Percentiles rank a stretch among this genome's conserved stretches.
Conservation (phyloP, 2,797 vertebrate genomes). For the Paratrypauchen microcephalus region DNA sequence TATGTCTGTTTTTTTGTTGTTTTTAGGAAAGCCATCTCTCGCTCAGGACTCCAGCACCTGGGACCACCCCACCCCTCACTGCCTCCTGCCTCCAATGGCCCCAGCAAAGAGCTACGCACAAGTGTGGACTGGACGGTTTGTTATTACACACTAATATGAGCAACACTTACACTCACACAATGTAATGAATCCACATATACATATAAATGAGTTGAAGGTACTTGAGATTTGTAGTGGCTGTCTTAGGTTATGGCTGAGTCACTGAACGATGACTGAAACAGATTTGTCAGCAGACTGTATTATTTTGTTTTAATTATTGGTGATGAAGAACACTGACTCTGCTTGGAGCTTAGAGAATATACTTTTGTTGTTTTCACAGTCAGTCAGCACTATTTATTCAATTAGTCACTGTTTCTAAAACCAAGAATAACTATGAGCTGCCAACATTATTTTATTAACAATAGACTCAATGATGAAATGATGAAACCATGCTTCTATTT, state of each 20-base stretch:
- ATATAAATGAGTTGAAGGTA: neutral
- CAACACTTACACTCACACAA: neutral
- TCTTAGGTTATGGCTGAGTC: constrained; percentile 41
- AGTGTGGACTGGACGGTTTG: constrained; percentile 95
- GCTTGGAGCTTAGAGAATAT: constrained; percentile 13
- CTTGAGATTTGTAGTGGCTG: neutral
- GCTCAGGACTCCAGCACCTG: constrained; percentile 94
- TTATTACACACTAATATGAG: neutral
- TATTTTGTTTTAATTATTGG: constrained; percentile 23
- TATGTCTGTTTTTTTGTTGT: constrained; percentile 5
- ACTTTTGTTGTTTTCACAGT: neutral
- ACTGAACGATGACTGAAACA: constrained; percentile 19
- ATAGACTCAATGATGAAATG: neutral
- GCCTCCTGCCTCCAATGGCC: constrained; percentile 89
- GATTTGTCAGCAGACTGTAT: constrained; percentile 48
- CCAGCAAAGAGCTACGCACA: constrained; percentile 88
- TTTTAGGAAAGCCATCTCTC: constrained; percentile 94
- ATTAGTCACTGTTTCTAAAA: neutral
- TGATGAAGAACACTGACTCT: constrained; percentile 10
- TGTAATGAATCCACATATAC: neutral
- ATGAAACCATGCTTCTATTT: constrained; percentile 13
- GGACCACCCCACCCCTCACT: constrained; percentile 84
- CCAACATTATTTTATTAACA: constrained; percentile 23
- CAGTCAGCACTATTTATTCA: neutral
- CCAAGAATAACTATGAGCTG: constrained; percentile 11